Base-by-base conservation (phyloP, 2,888 invertebrate genomes). In the Plagodis dolabraria region DNA sequence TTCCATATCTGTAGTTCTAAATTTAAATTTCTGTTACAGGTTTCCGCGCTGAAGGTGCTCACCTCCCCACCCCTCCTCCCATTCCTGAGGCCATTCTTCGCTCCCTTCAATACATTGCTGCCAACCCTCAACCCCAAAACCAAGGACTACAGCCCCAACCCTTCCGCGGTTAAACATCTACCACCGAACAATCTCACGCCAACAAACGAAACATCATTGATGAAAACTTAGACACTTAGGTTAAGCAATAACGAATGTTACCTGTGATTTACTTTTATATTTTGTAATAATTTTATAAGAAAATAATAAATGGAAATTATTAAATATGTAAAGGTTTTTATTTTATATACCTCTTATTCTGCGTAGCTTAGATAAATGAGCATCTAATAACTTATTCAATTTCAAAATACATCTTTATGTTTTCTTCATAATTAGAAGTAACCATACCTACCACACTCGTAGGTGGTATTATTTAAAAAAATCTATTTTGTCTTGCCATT, bases 41-140 rank as follows among this genome's bases (percentile, higher is more conserved):
- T 80, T 95, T 94, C 93, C 94, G 90, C 53, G 87, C 94, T 38
- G 89, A 93, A 66, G 95, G 95, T 35, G 93, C 93, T 47, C 95
- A 95, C 65, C 78, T 95, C 54, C 95, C 95, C 48, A 94, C 94
- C n/a, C 93, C 94, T 62, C 94, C 94, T 22, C 94, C 94, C 35
- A 93, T 94, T 75, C 95, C 95, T 9, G 94, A 91, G 61, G 94
- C 93, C 33, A 95, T 95, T 75, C 82, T 80, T 64, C 93, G 94
- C 57, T 80, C 94, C 10, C 88, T 94, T 33, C 89, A 89, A 62
- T 85, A 83, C 81, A 90, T 87, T 77, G 79, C 76, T 7, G 76
- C 83, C 43, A 83, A 83, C 57, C 85, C 88, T 22, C 82, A 88
- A 57, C 83, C 83, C n/a, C 83, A 88, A 48, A 80, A 83, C 52